Percentiles rank a stretch among this genome's conserved stretches.
These are phyloP conservation scores for Lasioglossum leucozonium DNA, from an alignment of 2,888 invertebrate species.

Conservation along the genomic window DNA sequence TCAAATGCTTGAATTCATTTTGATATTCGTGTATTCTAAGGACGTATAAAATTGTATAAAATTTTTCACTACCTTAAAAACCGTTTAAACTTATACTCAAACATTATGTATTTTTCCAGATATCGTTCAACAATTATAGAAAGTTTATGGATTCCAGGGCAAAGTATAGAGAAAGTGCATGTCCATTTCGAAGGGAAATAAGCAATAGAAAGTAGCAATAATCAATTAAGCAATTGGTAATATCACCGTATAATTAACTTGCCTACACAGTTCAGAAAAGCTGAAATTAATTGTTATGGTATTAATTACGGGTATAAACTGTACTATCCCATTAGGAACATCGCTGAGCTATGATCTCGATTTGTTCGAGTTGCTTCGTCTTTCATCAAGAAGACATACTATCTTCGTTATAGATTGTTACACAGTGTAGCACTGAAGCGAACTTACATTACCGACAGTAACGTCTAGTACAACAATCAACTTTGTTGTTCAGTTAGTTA, in stretches of 20 bases:
- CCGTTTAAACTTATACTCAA: too few relatives aligned
- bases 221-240: conserved; percentile 24
- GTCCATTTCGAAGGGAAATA: background rate
- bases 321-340: background rate
- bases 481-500: conserved; percentile 5
- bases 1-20: background rate
- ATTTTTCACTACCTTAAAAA: too few relatives aligned
- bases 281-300: conserved; percentile 4
- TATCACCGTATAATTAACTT: conserved; percentile 23
- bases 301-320: conserved; percentile 22
- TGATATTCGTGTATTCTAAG: too few relatives aligned
- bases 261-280: background rate
- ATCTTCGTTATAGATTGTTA: conserved; percentile 13
- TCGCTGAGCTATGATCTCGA: conserved; percentile 22
- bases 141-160: background rate
- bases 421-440: background rate
- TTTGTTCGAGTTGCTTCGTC: conserved; percentile 14
- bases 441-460: background rate
- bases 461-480: background rate
- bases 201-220: conserved; percentile 4
- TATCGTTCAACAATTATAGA: background rate
- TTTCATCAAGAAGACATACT: background rate
- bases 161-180: background rate
- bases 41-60: too few relatives aligned
- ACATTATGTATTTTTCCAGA: background rate